phyloP scores from a whole-genome alignment of 2,797 vertebrate species.

The Mormyrus hasselquistii region DNA sequence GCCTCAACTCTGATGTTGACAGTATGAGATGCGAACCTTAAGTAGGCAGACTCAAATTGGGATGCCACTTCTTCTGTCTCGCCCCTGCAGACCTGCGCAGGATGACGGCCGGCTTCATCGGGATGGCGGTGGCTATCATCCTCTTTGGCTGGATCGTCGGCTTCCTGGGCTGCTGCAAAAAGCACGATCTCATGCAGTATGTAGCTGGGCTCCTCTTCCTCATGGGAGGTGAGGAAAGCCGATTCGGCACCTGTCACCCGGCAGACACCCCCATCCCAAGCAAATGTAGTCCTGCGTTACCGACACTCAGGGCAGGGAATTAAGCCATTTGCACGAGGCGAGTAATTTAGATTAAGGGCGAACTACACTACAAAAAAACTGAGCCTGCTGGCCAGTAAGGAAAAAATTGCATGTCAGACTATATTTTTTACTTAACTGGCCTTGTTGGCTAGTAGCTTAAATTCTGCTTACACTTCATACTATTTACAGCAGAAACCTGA shows the following conservation, averaged over 20 bases:
- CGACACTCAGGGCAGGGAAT: neutral
- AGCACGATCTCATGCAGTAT: slow-evolving; percentile 94
- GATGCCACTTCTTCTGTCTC: neutral
- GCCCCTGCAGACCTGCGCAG: slow-evolving; percentile 72
- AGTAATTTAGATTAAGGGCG: neutral
- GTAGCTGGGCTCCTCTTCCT: slow-evolving; percentile 92
- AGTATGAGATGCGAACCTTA: neutral
- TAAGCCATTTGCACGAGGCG: neutral
- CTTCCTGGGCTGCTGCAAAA: slow-evolving; percentile 87
- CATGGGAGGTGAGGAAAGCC: slow-evolving; percentile 78
- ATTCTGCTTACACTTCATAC: neutral
- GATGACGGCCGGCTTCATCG: slow-evolving; percentile 90
- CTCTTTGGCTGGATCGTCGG: slow-evolving; percentile 90
- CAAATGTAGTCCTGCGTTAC: neutral
- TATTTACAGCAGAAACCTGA: neutral
- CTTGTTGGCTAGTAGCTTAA: neutral
- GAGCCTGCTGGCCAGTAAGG: neutral
- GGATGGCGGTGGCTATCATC: slow-evolving; percentile 92
- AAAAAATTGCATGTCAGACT: neutral
- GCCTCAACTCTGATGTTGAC: neutral
- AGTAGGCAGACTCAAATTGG: neutral
- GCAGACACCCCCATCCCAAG: neutral
- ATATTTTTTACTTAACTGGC: neutral
- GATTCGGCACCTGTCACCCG: neutral
- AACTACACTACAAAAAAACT: neutral